phyloP scores from a whole-genome alignment of 2,888 invertebrate species.

The Ormyrus nitidulus region DNA sequence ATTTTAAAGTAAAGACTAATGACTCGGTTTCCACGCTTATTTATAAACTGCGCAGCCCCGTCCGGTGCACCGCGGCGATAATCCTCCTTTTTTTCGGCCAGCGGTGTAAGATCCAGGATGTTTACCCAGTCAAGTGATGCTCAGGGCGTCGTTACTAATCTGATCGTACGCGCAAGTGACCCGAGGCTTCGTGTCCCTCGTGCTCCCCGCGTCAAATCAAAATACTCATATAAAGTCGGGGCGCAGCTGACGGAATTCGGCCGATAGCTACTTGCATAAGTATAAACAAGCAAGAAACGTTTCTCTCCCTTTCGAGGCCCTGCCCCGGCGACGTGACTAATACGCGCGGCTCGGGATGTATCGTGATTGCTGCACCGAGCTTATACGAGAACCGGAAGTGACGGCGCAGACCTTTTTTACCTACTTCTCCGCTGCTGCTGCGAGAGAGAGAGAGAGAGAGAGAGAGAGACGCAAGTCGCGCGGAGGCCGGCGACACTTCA shows the following conservation, averaged over 20 bases:
- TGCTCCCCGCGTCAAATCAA: no score
- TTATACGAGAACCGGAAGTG: slow-evolving; percentile 51
- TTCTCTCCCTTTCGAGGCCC: slow-evolving; percentile 13
- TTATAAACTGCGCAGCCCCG: slow-evolving; percentile 36
- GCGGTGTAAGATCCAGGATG: slow-evolving; percentile 41
- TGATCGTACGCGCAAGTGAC: slow-evolving; percentile 19
- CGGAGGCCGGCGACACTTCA: slow-evolving; percentile 50
- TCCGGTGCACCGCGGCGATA: not conserved
- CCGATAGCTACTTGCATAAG: not conserved
- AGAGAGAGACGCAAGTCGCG: not conserved
- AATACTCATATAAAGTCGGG: no score
- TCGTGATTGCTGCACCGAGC: slow-evolving; percentile 20
- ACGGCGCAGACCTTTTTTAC: slow-evolving; percentile 44
- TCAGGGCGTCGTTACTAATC: slow-evolving; percentile 19
- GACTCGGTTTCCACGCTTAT: slow-evolving; percentile 48
- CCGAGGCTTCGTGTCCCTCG: slow-evolving; percentile 10
- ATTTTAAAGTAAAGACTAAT: slow-evolving; percentile 47
- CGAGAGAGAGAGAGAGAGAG: not conserved
- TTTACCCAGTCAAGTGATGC: slow-evolving; percentile 50
- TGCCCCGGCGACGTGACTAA: slow-evolving; percentile 40
- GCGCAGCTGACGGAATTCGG: no score
- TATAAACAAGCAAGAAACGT: slow-evolving; percentile 24
- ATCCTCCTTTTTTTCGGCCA: slow-evolving; percentile 15
- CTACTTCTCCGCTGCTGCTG: slow-evolving; percentile 25
- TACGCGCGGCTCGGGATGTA: slow-evolving; percentile 35